Evolutionary conservation across 2,888 invertebrate genomes (phyloP).

Genomic region (Podotricha telesiphe): DNA sequence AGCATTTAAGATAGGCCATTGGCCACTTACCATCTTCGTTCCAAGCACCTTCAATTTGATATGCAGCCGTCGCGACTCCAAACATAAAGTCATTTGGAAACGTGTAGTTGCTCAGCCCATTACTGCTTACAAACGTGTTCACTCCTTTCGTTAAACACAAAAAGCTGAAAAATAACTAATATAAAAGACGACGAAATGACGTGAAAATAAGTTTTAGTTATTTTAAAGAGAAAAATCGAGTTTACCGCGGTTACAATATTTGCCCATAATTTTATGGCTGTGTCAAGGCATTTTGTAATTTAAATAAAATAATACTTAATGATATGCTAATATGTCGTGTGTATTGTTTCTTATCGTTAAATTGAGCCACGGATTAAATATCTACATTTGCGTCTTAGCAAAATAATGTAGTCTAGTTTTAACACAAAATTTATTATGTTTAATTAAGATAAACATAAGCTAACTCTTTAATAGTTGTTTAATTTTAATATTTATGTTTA

Average conservation of each 20-base stretch:
- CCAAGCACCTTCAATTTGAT: conserved; percentile 86
- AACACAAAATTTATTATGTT: neutral
- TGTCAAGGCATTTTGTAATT: neutral
- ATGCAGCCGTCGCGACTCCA: conserved; percentile 85
- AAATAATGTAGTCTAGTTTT: conserved; percentile 5
- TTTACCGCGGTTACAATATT: no score
- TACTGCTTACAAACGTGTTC: conserved; percentile 51
- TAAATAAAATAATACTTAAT: neutral
- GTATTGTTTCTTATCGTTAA: conserved; percentile 15
- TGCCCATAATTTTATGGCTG: neutral
- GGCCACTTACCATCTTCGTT: conserved; percentile 70
- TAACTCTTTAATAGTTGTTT: neutral
- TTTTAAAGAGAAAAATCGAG: no score
- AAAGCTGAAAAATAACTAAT: conserved; percentile 8
- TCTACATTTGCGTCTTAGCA: neutral
- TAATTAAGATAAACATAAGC: neutral
- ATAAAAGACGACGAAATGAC: neutral
- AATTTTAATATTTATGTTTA: neutral
- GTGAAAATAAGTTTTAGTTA: no score
- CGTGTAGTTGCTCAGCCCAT: conserved; percentile 67
- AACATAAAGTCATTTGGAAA: conserved; percentile 85
- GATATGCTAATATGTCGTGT: conserved; percentile 6
- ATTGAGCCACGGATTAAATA: conserved; percentile 28
- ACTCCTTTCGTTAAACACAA: conserved; percentile 52
- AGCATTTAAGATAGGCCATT: no score